Base-by-base conservation (phyloP, 92 coral and sea anemone genomes). In the Galaxea fascicularis region DNA sequence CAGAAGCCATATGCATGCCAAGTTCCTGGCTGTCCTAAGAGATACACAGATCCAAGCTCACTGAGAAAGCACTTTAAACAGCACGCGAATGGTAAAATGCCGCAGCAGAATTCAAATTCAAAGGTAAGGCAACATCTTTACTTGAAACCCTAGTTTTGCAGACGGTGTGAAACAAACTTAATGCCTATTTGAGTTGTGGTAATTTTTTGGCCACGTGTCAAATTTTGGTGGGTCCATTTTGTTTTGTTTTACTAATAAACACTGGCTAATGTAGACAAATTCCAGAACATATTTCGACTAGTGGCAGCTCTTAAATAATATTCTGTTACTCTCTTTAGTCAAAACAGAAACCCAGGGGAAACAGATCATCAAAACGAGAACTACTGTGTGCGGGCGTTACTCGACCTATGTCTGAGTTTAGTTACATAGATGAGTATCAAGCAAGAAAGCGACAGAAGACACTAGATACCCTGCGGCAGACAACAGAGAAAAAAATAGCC, bases 1-100 rank as follows among this genome's bases (percentile, higher is more conserved):
- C 72, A 96, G 98, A 96, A 96, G 86, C 98, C 98, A 24, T 96
- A 96, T 84, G 96, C 95, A 29, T 96, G 98, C 76, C 96, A 95
- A 88, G 98, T 96, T 24, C 94, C 98, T 20, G 98, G 98, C 59
- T 96, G 98, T 65, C 95, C 98, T 35, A 96, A 96, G 84, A 80
- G 98, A 60, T 96, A 96, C 89, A 96, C 98, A 6, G 98, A 96
- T 73, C 98, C 98, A 8, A 94, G 98, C 71, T 96, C 98, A 21
- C 92, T 96, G 13, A 87, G 98, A 86, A 96, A 96, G 71, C 98
- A 96, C 86, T 94, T 94, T 79, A 94, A 94, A 79, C 98, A 94
- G 57, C 98, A 94, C 90, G 86, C 93, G 3, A 94, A 92, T 72
- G 98, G 98, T 26, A 94, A 94, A 76, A 89, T 94, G 82, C 80